A percentile compares a stretch with the other conserved stretches of the same genome.
Evolutionary conservation across 2,797 vertebrate genomes (phyloP).

Genomic region (Smutsia gigantea): DNA sequence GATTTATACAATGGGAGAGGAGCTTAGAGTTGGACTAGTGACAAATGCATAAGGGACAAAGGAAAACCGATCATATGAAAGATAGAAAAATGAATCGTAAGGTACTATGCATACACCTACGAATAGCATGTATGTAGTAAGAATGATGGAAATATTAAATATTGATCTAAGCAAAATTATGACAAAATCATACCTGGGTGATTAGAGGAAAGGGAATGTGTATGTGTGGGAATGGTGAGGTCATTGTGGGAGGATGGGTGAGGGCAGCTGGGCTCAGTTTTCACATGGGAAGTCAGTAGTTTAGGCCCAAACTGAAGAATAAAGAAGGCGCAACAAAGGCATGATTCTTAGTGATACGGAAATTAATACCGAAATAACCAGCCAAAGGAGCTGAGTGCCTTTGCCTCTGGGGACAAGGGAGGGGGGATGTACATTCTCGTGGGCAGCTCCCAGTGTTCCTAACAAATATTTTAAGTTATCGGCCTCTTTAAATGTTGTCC

Average conservation of each 20-base stretch:
- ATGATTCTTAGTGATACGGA: not conserved
- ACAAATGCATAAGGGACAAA: not conserved
- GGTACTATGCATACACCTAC: rapidly evolving
- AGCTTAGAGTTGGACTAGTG: not conserved
- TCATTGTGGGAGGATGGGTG: rapidly evolving
- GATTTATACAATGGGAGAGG: rapidly evolving
- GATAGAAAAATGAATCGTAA: not conserved
- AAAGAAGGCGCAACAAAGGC: not conserved
- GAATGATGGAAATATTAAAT: not conserved
- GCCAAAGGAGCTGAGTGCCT: not conserved
- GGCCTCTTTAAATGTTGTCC: not conserved
- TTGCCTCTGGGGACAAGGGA: not conserved
- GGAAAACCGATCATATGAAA: not conserved
- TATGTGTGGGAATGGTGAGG: not conserved
- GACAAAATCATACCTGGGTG: not conserved
- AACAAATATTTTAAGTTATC: not conserved
- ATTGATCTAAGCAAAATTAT: not conserved
- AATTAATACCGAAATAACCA: not conserved
- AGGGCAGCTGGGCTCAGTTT: not conserved
- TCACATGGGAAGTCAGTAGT: not conserved
- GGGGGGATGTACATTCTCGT: rapidly evolving
- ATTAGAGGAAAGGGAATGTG: not conserved
- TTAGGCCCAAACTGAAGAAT: not conserved
- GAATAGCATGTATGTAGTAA: not conserved
- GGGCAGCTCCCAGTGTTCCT: not conserved